Conservation (phyloP, 1,140 invertebrate species). For the Ladona fulva region DNA sequence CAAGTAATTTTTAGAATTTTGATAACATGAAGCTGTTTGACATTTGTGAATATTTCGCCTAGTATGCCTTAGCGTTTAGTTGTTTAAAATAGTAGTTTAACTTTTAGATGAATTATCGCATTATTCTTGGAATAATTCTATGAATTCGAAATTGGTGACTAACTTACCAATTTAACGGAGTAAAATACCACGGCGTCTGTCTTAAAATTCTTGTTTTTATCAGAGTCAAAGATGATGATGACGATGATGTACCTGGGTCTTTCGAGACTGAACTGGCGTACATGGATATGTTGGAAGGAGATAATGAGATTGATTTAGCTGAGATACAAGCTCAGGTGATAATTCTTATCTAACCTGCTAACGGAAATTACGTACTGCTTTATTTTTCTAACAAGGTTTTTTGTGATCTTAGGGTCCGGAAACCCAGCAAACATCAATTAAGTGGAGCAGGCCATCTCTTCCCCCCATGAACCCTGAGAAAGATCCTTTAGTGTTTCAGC, state of each 20-base stretch:
- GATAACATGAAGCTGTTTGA: neutral
- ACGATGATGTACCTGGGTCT: constrained; percentile 39
- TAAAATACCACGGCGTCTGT: neutral
- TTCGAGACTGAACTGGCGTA: constrained; percentile 52
- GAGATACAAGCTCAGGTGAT: constrained; percentile 29
- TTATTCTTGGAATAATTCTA: too few relatives aligned
- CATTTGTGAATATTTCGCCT: too few relatives aligned
- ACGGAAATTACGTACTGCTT: neutral
- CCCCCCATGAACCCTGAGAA: constrained; percentile 54
- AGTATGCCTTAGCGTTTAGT: too few relatives aligned
- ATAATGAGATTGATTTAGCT: constrained; percentile 37
- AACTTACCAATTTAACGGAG: neutral
- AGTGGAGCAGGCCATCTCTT: constrained; percentile 60
- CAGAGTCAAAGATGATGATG: constrained; percentile 37
- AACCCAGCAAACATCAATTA: constrained; percentile 50
- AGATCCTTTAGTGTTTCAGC: constrained; percentile 73
- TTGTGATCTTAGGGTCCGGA: constrained; percentile 48
- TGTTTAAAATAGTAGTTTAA: too few relatives aligned
- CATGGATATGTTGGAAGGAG: constrained; percentile 43
- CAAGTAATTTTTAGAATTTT: neutral
- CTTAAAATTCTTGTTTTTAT: neutral
- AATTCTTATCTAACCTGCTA: neutral
- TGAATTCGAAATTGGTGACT: neutral
- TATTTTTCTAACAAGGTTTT: neutral
- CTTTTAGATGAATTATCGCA: too few relatives aligned